Conservation (phyloP, 2,888 invertebrate genomes). For the Chelonus formosanus region DNA sequence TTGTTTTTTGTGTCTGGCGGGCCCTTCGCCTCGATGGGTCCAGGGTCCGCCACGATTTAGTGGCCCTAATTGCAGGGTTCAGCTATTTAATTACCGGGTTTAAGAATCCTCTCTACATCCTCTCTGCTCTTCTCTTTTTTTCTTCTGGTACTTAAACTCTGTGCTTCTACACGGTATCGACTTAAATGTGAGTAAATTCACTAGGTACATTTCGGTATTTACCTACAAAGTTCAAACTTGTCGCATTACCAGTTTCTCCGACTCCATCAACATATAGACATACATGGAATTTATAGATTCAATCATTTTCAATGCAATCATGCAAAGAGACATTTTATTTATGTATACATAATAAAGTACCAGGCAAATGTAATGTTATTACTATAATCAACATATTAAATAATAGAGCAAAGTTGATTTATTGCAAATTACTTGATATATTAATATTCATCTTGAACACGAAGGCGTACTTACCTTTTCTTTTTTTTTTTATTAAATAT, state of each 20-base stretch:
- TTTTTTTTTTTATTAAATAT: slow-evolving; percentile 19
- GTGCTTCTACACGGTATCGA: neutral
- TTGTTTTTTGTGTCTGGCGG: slow-evolving; percentile 67
- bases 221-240: no score
- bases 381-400: no score
- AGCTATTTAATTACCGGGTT: slow-evolving; percentile 82
- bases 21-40: slow-evolving; percentile 65
- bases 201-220: no score
- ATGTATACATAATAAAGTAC: no score
- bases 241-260: no score
- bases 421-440: no score
- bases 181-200: neutral
- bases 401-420: no score
- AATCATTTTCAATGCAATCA: slow-evolving; percentile 41
- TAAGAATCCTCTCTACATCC: slow-evolving; percentile 54
- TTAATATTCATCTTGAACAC: no score
- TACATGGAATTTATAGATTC: no score
- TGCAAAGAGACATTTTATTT: no score
- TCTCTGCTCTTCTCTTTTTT: slow-evolving; percentile 35
- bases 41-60: slow-evolving; percentile 78
- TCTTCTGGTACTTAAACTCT: slow-evolving; percentile 3
- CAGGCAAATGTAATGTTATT: no score
- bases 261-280: no score
- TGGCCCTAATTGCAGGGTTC: slow-evolving; percentile 87
- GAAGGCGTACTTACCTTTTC: slow-evolving; percentile 39